Percentiles rank a stretch among this genome's conserved stretches.
Evolutionary conservation across 92 coral and sea anemone species (phyloP).

Genomic region (Epizoanthus stellaris): DNA sequence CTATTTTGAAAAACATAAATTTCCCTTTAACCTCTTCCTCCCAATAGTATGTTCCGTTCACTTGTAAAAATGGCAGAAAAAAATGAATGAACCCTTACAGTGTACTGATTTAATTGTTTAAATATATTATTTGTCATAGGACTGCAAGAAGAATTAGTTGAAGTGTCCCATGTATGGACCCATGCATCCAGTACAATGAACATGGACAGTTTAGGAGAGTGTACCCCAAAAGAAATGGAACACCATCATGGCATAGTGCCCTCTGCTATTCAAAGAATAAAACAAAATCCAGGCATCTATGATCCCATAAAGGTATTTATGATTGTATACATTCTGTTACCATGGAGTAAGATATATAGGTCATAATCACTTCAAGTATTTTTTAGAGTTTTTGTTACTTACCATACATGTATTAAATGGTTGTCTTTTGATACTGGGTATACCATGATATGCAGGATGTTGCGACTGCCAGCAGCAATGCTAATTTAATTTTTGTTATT

Average conservation of each 20-base stretch:
- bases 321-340: background rate
- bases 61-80: background rate
- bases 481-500: slow-evolving; percentile 14
- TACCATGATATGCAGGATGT: background rate
- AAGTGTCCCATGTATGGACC: slow-evolving; percentile 20
- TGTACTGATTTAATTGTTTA: background rate
- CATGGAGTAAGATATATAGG: too few relatives aligned
- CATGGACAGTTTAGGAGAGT: slow-evolving; percentile 13
- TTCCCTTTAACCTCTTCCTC: too few relatives aligned
- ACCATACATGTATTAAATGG: background rate
- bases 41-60: background rate
- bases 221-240: slow-evolving; percentile 52
- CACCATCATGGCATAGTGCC: slow-evolving; percentile 45
- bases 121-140: background rate
- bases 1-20: too few relatives aligned
- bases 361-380: background rate
- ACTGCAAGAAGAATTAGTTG: background rate
- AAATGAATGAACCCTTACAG: background rate
- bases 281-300: slow-evolving; percentile 53
- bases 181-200: slow-evolving; percentile 13
- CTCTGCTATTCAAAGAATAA: background rate
- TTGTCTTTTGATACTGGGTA: background rate
- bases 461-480: background rate
- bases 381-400: background rate
- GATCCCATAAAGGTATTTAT: slow-evolving; percentile 46